Base-by-base conservation (phyloP, 2,113 vertebrate genomes). In the Chlorodrepanis virens region DNA sequence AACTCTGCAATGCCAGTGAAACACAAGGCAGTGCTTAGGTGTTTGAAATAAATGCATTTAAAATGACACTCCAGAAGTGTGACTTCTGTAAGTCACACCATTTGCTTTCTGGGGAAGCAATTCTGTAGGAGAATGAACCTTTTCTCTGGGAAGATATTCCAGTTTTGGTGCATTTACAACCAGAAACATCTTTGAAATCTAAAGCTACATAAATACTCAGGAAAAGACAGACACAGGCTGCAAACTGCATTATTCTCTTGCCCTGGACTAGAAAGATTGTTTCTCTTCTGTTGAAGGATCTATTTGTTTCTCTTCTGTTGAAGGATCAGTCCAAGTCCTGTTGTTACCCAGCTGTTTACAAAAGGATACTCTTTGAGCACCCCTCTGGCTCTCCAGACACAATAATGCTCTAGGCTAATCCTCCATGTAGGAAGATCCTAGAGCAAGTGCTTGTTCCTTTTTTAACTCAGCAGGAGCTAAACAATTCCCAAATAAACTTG, bases 361-460 rank as follows among this genome's bases (percentile, higher is more conserved):
- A 67, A 81, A 64, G 50, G 33, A 54, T 2, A 8, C 8, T 15
- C 69, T 59, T 19, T 0, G 0, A 39, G 2, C 12, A 33, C 6
- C 28, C 2, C 0, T 24, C 12, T 0, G 1, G 35, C 23, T 59
- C 50, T 60, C 31, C 37, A 50, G 13, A 40, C 35, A 45, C 13
- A 24, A 8, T 1, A 35, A 12, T 33, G 29, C 56, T 47, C 64
- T 3, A 69, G 33, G 42, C 29, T 68, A 59, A 81, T 21, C 37
- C 21, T 28, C 2, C 0, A 8, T 4, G 24, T 11, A 7, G 50
- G 12, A 7, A 54, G 5, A 81, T 6, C 27, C 39, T 50, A 20
- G 19, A 82, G 27, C 37, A 54, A 65, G 23, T 4, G 1, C 42
- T 50, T 76, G 31, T 4, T 84, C 19, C 33, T 33, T 9, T 54